These are phyloP conservation scores for Drosophila cognata DNA, from an alignment of 2,888 invertebrate species.

Conservation along the genomic window DNA sequence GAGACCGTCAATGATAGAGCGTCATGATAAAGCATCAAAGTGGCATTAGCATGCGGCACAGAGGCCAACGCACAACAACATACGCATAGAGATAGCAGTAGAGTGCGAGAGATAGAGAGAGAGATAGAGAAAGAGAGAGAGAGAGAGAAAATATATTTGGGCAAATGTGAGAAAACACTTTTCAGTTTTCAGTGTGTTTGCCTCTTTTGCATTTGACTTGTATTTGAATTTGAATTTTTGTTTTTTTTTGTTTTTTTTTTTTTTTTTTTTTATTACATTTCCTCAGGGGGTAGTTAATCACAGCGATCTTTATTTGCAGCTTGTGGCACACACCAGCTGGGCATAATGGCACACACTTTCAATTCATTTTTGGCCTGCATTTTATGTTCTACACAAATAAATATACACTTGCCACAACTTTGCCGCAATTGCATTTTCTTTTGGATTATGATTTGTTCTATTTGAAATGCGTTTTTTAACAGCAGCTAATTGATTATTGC, in stretches of 20 bases:
- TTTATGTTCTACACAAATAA: neutral
- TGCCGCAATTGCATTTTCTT: neutral
- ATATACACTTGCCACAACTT: neutral
- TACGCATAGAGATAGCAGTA: conserved; percentile 3
- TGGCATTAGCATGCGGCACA: conserved; percentile 42
- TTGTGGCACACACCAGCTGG: conserved; percentile 20
- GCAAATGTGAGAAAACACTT: conserved; percentile 1
- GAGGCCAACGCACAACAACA: conserved; percentile 26
- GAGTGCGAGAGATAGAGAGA: neutral
- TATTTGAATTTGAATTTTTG: neutral
- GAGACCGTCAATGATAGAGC: conserved; percentile 55
- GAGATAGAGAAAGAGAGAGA: neutral
- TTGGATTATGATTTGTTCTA: neutral
- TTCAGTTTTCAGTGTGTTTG: neutral
- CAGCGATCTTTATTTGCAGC: conserved; percentile 37
- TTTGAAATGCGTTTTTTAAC: neutral
- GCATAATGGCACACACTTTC: conserved; percentile 19
- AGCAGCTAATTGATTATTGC: neutral
- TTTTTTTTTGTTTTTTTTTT: neutral
- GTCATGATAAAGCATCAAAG: conserved; percentile 48
- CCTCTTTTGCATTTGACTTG: conserved; percentile 6
- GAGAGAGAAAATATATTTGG: neutral
- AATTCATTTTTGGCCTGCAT: neutral
- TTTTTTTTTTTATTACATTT: conserved; percentile 2
- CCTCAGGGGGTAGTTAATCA: conserved; percentile 44